Evolutionary conservation across 2,113 vertebrate genomes (phyloP), one percentile per base, ranked within the genome.

Genomic region (Aptenodytes forsteri): DNA sequence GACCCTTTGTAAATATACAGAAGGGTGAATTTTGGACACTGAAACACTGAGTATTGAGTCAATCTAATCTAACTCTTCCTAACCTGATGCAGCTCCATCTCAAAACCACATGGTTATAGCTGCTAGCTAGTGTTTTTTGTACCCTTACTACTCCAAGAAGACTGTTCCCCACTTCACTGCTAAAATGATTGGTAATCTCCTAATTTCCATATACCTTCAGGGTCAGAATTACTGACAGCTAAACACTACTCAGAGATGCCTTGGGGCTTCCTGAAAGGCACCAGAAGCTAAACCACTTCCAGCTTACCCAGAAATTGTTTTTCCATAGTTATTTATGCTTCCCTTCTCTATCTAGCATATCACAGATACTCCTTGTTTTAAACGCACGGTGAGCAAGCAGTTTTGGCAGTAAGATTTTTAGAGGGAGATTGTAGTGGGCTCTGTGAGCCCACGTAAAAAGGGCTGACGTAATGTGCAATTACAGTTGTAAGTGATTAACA

Each of bases 401-500:
- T 73, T 97, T 90, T 54, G 76, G 20, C 22, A 73, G 23, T 32
- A 34, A 70, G 55, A 86, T 82, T 93, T 97, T 92, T 22, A 89
- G 80, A 96, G 59, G 47, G n/a, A 92, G 47, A 84, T 22, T 87
- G 52, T 44, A 86, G 84, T 87, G 83, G 49, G 34, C 29, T 96
- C 61, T 96, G 61, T 80, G 46, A 96, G 64, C 70, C 80, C 20
- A 16, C 78, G 67, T 90, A 65, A 49, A 98, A 96, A 95, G 47
- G 93, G 83, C 90, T 89, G 95, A 80, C 91, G 84, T 94, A 97
- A 83, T 97, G 91, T 98, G 97, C 97, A 98, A 98, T 98, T 97
- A 90, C 82, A 94, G 76, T 91, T 96, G 86, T 82, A 97, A 97
- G 92, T 96, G 93, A 98, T 98, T 97, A 98, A 96, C 75, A 97